Evolutionary conservation across 53 echinoderm and acorn worm genomes (phyloP), one percentile per base, ranked within the genome.

Genomic region (Crossaster papposus): DNA sequence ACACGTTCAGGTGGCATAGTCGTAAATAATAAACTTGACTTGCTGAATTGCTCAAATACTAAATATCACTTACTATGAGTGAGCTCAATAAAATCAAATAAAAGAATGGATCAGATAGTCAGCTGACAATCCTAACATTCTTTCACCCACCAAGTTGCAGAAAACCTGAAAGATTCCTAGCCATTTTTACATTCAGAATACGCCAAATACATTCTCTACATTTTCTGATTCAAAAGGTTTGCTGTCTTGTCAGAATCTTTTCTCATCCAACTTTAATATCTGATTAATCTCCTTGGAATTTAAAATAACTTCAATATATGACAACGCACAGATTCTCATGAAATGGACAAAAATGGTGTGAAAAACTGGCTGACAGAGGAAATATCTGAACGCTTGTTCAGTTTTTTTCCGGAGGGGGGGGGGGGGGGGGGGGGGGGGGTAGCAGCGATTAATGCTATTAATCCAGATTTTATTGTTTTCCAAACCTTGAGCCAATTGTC

Each of bases 1-100:
- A 64, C 38, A 82, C 36, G n/a, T 14, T 65, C 82, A 82, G 65
- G 82, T 82, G 64, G 65, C 38, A 58, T 32, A 14, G 36, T 68
- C 33, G 65, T 82, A 65, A 82, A 82, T 82, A 82, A 82, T 35
- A 12, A 14, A 23, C 23, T 36, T 36, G 65, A 64, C 54, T 34
- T 18, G 58, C 10, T 20, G 36, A 23, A 34, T 44, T 79, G 58
- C 3, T 58, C 17, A 58, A 58, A 58, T 24, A 28, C 10, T 68
- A 68, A 23, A 11, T 26, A 26, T 68, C 30, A 12, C 22, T 18
- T 26, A 68, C 68, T 7, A 28, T 26, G 22, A 24, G 68, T n/a
- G 4, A 23, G 68, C 26, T 26, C n/a, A 68, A 26, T 28, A 58
- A 58, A 58, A 20, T 3, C 58, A 18, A 58, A 20, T 14, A 18